phyloP scores from a whole-genome alignment of 1,140 invertebrate genomes.

The Bombyx mori region DNA sequence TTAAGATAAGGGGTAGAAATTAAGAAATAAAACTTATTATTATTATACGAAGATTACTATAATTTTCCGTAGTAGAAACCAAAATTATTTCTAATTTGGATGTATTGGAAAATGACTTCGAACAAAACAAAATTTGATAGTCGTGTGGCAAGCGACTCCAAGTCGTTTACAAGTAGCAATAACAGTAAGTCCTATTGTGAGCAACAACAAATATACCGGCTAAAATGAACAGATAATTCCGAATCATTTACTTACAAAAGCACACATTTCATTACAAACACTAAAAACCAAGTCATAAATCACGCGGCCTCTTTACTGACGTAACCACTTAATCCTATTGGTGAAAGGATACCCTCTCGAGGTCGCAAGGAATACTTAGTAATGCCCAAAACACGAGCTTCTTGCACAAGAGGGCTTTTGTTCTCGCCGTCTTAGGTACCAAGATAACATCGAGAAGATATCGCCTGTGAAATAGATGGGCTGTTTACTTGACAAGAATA shows the following conservation, averaged over 20 bases:
- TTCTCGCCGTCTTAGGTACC: constrained; percentile 8
- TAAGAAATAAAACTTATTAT: too few relatives aligned
- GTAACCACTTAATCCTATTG: constrained; percentile 19
- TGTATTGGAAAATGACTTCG: too few relatives aligned
- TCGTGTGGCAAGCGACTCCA: too few relatives aligned
- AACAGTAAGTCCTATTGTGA: too few relatives aligned
- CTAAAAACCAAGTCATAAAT: constrained; percentile 3
- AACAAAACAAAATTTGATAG: too few relatives aligned
- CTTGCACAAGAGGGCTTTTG: constrained; percentile 17
- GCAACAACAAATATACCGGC: background rate
- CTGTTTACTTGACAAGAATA: constrained; percentile 13
- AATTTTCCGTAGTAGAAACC: too few relatives aligned
- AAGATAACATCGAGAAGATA: constrained; percentile 12
- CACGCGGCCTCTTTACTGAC: constrained; percentile 5
- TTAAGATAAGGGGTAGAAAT: too few relatives aligned
- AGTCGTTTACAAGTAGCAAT: too few relatives aligned
- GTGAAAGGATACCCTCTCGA: constrained; percentile 20
- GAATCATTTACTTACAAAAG: background rate
- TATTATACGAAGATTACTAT: too few relatives aligned
- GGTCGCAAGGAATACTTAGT: constrained; percentile 14
- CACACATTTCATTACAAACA: background rate
- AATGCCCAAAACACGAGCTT: constrained; percentile 25
- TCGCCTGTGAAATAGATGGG: constrained; percentile 1
- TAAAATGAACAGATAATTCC: background rate
- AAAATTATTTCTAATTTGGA: too few relatives aligned